These are phyloP conservation scores for Sebastes vulpes DNA, from an alignment of 2,797 vertebrate genomes.

Conservation along the genomic window DNA sequence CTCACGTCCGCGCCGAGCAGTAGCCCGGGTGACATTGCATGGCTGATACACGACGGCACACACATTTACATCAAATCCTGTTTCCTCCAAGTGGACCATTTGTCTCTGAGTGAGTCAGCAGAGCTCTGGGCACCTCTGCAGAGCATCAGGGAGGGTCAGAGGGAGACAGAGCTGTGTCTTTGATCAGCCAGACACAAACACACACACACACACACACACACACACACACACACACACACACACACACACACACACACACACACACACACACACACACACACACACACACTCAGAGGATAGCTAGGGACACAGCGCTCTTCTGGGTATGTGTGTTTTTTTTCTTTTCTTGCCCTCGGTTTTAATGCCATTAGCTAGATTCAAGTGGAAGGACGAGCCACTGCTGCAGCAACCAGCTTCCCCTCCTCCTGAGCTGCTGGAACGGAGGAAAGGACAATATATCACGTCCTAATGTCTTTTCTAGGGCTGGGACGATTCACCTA, in stretches of 20 bases:
- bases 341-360: slow-evolving; percentile 56
- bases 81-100: slow-evolving; percentile 75
- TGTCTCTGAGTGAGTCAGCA: slow-evolving; percentile 80
- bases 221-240: neutral
- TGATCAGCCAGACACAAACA: slow-evolving; percentile 38
- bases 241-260: neutral
- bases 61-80: slow-evolving; percentile 70
- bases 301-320: slow-evolving; percentile 36
- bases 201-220: neutral
- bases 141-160: slow-evolving; percentile 68
- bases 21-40: slow-evolving; percentile 47
- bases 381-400: slow-evolving; percentile 60
- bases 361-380: slow-evolving; percentile 75
- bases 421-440: slow-evolving; percentile 36
- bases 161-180: slow-evolving; percentile 54
- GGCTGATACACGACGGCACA: slow-evolving; percentile 43
- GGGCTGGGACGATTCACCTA: no score
- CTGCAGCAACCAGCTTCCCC: slow-evolving; percentile 32
- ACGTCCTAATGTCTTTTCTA: no score
- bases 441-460: slow-evolving; percentile 23
- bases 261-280: no score
- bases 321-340: slow-evolving; percentile 4
- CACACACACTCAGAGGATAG: neutral
- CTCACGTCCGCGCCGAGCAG: neutral
- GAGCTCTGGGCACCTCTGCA: slow-evolving; percentile 71